Base-by-base conservation (phyloP, 2,888 invertebrate species). In the Eupithecia vulgata region DNA sequence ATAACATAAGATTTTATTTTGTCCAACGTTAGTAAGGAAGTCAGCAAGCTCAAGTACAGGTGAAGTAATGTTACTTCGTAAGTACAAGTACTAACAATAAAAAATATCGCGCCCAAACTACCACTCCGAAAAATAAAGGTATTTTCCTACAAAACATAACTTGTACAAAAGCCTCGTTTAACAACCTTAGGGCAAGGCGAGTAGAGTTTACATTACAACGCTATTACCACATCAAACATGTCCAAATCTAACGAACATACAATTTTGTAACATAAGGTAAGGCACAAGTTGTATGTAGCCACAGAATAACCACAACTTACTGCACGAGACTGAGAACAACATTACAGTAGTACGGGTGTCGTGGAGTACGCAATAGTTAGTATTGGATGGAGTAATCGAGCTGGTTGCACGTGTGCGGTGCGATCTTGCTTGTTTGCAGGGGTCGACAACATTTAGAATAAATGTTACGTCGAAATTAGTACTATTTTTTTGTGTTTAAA, bases 401-500 rank as follows among this genome's bases (percentile, higher is more conserved):
- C 30, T 68, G 52, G 57, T 68, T 75, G 65, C 65, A 40, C 65
- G 40, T 65, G 65, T 40, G 65, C 65, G 65, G 65, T 65, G 72
- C 75, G 70, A 73, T 72, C 67, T 72, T 72, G 72, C 70, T 72
- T 67, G 72, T 74, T 66, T 21, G 68, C 65, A 75, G 72, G 66
- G 48, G 70, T 66, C 1, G 61, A 25, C 67, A 74, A 74, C 71
- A 67, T 69, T 74, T 67, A 25, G 34, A 52, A 42, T 21, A 8
- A 8, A 15, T 10, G 57, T 25, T 10, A 45, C 7, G 17, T 45
- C 6, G 17, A 45, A 17, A 17, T 52, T 21, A n/a, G n/a, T n/a
- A n/a, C n/a, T n/a, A n/a, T n/a, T n/a, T n/a, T n/a, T n/a, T n/a
- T n/a, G n/a, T n/a, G n/a, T n/a, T n/a, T n/a, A n/a, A n/a, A n/a